Evolutionary conservation across 2,888 invertebrate species (phyloP).

Genomic region (Drosophila buzzatii): DNA sequence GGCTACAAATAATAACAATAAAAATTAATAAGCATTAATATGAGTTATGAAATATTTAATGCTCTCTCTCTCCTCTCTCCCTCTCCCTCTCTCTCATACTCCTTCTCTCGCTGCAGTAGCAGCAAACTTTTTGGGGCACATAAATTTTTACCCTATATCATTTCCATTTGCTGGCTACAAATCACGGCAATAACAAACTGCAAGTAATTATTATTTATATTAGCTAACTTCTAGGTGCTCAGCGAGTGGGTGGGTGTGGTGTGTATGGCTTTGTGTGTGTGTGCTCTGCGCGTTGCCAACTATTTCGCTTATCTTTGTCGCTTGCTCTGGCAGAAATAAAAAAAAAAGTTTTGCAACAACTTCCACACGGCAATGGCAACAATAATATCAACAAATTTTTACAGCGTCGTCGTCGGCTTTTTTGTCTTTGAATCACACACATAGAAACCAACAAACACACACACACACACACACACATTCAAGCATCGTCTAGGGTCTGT

Average conservation of each 20-base stretch:
- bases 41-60: constrained; percentile 70
- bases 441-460: constrained; percentile 16
- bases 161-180: constrained; percentile 38
- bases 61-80: constrained; percentile 11
- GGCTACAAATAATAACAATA: constrained; percentile 79
- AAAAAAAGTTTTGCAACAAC: constrained; percentile 42
- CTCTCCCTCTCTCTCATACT: no score
- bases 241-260: background rate
- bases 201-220: constrained; percentile 66
- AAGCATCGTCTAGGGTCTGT: constrained; percentile 17
- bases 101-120: constrained; percentile 44
- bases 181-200: constrained; percentile 50
- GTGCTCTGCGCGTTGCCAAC: constrained; percentile 48
- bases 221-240: constrained; percentile 36
- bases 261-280: no score
- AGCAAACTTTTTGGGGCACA: constrained; percentile 68
- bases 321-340: constrained; percentile 9
- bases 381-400: constrained; percentile 66
- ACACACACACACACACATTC: constrained; percentile 20
- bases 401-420: constrained; percentile 66
- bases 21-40: constrained; percentile 78
- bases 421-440: constrained; percentile 63
- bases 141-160: constrained; percentile 42
- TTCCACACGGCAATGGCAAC: constrained; percentile 17
- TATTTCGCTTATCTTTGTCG: constrained; percentile 50